Base-by-base conservation (phyloP, 2,797 vertebrate species). In the Apogon talboti region DNA sequence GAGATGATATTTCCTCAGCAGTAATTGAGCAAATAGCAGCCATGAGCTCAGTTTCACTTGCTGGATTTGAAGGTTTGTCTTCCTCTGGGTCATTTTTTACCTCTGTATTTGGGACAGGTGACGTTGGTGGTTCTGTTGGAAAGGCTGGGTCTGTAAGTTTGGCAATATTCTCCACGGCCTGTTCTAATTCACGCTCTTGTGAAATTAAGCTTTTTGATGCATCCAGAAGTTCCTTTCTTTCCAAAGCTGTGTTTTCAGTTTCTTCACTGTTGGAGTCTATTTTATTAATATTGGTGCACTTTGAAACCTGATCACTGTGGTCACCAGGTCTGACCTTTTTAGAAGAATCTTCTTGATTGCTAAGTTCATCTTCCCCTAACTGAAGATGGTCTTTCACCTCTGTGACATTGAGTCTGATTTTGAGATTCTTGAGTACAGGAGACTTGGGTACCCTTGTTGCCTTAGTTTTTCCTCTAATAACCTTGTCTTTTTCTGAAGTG, bases 11-110 rank as follows among this genome's bases (percentile, higher is more conserved):
- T 21, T 97, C 96, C 5, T 93, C 96, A 42, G 90, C 88, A 41
- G 97, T 98, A 76, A 99, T 99, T 12, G 98, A 99, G 51, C 97
- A 96, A 0, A 99, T 99, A 52, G 98, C 98, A 0, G 97, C 97
- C 5, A 98, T 98, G 62, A 99, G 93, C 78, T 99, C 97, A 0
- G 96, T 98, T 77, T 99, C 98, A 3, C 94, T 98, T 0, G 97
- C 96, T 59, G 96, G 95, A 71, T 95, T 96, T 0, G 95, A 91
- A 0, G 97, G 93, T 71, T 98, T 99, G 78, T 96, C 95, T 33
- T 94, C 94, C 1, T 96, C 95, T 35, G 91, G 89, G 2, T 95
- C 86, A 81, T 53, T 72, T 81, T 92, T 93, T 12, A 83, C 66
- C 33, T 92, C 92, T 49, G 83, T 49, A 4, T 59, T 75, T 6